Base-by-base conservation (phyloP, 2,113 vertebrate species). In the Oxyruncus cristatus region DNA sequence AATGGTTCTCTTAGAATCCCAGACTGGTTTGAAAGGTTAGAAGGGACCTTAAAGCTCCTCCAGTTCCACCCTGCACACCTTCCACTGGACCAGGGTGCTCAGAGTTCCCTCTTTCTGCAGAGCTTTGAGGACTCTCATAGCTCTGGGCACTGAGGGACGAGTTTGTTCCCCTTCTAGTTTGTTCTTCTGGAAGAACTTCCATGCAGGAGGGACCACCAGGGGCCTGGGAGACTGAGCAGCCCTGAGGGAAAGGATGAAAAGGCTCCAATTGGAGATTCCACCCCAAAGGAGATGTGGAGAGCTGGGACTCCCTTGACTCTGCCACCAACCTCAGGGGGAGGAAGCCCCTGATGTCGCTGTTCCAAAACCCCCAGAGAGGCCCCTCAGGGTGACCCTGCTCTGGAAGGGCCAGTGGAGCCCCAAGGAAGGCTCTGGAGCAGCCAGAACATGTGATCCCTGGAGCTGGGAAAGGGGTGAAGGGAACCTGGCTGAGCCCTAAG, bases 291-390 rank as follows among this genome's bases (percentile, higher is more conserved):
- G 53, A 53, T 0, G 4, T 1, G 15, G 24, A 27, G 46, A 21
- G 28, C 62, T 58, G 37, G 37, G 33, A 11, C 35, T 22, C 22
- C 14, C 1, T 19, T 33, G 9, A 3, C 20, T 27, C 32, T 5
- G 26, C 6, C 20, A 2, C 20, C 87, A 23, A 0, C 41, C n/a
- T 35, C 5, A 0, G 14, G 32, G 22, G 46, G 46, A 53, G 32
- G 11, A 52, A 8, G 12, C n/a, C 62, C 49, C 56, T 6, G 1
- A 4, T 39, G 71, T 28, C 67, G 12, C 71, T 11, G 0, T 0
- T 5, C 66, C 37, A 39, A 8, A 58, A 44, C 19, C 7, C 20
- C 4, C 75, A 22, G 33, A 0, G 3, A 56, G 32, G 72, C 32
- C 35, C 58, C 21, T 32, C 0, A 0, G 55, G 55, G 30, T 47